phyloP scores from a whole-genome alignment of 2,113 vertebrate genomes.

The Mandrillus leucophaeus region DNA sequence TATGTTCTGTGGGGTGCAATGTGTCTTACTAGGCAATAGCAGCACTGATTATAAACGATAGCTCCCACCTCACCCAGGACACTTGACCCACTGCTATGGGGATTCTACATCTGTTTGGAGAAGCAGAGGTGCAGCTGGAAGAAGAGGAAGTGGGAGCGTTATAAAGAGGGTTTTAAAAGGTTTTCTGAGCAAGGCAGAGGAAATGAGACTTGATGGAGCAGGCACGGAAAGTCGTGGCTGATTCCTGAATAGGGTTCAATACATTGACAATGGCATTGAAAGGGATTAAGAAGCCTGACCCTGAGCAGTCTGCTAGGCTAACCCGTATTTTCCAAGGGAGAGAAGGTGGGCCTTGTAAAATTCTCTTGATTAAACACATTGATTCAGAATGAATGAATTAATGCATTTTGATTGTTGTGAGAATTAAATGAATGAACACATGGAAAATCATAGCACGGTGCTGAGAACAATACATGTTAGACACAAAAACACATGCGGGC shows the following conservation, averaged over 20 bases:
- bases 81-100: background rate
- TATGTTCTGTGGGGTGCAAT: rapidly evolving
- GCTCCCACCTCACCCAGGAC: background rate
- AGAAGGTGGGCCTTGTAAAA: rapidly evolving
- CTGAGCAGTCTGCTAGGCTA: background rate
- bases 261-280: background rate
- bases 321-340: background rate
- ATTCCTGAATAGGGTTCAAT: background rate
- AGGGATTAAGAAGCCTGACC: background rate
- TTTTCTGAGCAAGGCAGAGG: background rate
- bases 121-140: background rate
- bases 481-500: background rate
- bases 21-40: background rate
- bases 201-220: too few species aligned
- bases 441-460: background rate
- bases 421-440: background rate
- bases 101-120: background rate
- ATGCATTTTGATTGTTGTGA: background rate
- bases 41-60: background rate
- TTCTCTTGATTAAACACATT: background rate
- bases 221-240: background rate
- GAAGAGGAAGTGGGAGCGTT: background rate
- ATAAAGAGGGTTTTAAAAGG: background rate
- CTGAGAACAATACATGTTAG: background rate
- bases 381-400: background rate